Evolutionary conservation across 92 coral and sea anemone genomes (phyloP).

Genomic region (Paragorgia papillata): DNA sequence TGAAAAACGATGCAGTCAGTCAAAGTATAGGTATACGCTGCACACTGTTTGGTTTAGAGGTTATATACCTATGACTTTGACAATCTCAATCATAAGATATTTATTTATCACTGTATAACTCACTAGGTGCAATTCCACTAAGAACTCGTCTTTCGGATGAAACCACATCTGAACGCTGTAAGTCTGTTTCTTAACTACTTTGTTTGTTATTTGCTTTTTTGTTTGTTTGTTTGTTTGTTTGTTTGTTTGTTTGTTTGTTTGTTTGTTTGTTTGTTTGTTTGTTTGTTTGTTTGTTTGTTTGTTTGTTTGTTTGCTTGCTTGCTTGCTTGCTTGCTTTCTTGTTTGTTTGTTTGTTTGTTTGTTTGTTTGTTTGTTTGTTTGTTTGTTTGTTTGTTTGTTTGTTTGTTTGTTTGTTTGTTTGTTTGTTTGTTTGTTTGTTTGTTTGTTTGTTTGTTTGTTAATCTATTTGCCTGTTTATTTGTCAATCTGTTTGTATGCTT

Average conservation of each 20-base stretch:
- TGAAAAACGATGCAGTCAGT: constrained; percentile 82
- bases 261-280: background rate
- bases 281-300: background rate
- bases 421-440: too few species aligned
- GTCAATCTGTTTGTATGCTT: background rate
- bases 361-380: background rate
- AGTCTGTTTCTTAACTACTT: too few species aligned
- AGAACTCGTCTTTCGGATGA: constrained; percentile 14
- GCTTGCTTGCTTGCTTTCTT: too few species aligned
- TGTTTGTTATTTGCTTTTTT: too few species aligned
- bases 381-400: background rate
- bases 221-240: too few species aligned
- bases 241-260: background rate
- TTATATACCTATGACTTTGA: background rate
- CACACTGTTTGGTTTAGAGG: background rate
- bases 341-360: too few species aligned
- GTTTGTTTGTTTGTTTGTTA: background rate
- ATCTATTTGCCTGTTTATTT: background rate
- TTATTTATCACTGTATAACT: too few species aligned
- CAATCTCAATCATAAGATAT: too few species aligned
- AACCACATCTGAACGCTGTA: constrained; percentile 17
- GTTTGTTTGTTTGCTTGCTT: too few species aligned
- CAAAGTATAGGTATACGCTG: constrained; percentile 73
- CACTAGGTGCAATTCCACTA: constrained; percentile 17
- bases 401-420: background rate